Evolutionary conservation across 2,888 invertebrate genomes (phyloP), one percentile per base, ranked within the genome.

Genomic region (Sepiola atlantica): DNA sequence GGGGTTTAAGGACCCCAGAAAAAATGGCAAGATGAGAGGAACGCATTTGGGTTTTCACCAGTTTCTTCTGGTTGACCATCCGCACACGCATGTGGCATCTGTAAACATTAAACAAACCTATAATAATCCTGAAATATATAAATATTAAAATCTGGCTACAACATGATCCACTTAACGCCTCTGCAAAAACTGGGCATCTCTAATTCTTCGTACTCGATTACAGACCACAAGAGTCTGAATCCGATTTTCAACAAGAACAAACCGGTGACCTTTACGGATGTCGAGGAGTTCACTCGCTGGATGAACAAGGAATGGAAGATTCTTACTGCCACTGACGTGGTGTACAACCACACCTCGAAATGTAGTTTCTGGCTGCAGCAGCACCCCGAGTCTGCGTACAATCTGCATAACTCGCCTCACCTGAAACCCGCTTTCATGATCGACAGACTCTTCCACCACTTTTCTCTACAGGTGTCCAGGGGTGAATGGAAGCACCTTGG

Each of bases 291-390:
- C 55, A 98, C 98, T 35, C 97, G 98, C 93, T 98, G 98, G 97
- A 98, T 99, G 98, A 98, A 98, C 95, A 98, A 98, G 94, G 98
- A 99, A 96, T 99, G 99, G 99, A 98, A 98, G 97, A 98, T 99
- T 93, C 97, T 98, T 94, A 98, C 99, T 55, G 98, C 99, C 96
- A 99, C 99, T 97, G 99, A 99, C 97, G 98, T 99, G 96, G 99
- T 99, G 94, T 98, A 99, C 96, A 99, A 99, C 98, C 99, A 99
- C 97, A 99, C 99, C 61, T 99, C 99, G 32, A 99, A 99, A 97
- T 99, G 99, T 97, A 98, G 99, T 96, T 98, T 98, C 55, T 99
- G 99, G 98, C 97, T 99, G 95, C 97, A 98, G 95, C 98, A 98
- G 95, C 98, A 99, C 97, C 99, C 99, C 20, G 99, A 99, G 97